Percentiles rank a stretch among this genome's conserved stretches.
phyloP scores from a whole-genome alignment of 2,113 vertebrate genomes.

The Ceyx margarethae region DNA sequence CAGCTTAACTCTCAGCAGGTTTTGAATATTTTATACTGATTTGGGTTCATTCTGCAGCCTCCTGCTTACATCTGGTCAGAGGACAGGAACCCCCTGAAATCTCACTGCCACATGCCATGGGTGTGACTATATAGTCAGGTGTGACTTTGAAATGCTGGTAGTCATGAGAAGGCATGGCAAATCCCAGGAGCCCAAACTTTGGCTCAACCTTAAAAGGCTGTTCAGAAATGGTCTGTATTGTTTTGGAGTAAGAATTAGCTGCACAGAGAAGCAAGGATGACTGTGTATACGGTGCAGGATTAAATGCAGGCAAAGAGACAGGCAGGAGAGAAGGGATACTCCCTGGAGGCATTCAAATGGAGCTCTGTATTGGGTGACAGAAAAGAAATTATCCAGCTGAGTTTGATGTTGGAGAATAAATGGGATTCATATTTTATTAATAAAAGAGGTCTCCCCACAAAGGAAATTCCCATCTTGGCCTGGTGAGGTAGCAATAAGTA shows the following conservation, averaged over 20 bases:
- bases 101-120: neutral
- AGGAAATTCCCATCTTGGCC: constrained; percentile 51
- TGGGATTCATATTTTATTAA: constrained; percentile 33
- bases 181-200: neutral
- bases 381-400: constrained; percentile 19
- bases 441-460: constrained; percentile 36
- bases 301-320: neutral
- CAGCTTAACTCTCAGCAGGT: neutral
- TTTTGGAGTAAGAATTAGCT: neutral
- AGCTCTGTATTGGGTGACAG: neutral
- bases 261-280: neutral
- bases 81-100: neutral
- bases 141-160: neutral
- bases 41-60: neutral
- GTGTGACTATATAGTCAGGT: neutral
- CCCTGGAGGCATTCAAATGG: neutral
- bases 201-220: neutral
- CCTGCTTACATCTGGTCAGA: neutral
- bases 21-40: neutral
- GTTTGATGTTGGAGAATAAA: neutral
- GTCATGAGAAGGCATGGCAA: neutral
- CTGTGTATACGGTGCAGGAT: neutral
- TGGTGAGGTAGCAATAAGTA: constrained; percentile 17
- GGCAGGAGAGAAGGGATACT: constrained; percentile 6
- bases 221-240: neutral